Evolutionary conservation across 2,888 invertebrate genomes (phyloP).

Genomic region (Achlya flavicornis): DNA sequence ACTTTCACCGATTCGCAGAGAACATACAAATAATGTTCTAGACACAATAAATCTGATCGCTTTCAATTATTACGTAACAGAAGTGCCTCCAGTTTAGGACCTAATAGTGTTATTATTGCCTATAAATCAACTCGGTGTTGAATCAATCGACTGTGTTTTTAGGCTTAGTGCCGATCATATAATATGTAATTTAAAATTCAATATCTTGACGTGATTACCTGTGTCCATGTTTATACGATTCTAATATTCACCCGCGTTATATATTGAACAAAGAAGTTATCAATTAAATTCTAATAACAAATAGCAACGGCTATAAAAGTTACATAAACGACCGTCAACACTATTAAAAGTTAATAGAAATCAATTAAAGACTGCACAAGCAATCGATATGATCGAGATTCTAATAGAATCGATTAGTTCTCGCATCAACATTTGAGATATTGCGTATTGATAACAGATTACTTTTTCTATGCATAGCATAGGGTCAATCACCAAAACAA

Average conservation of each 20-base stretch:
- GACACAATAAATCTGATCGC: slow-evolving; percentile 37
- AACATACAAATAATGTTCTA: slow-evolving; percentile 36
- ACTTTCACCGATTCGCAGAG: slow-evolving; percentile 44
- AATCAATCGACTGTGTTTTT: slow-evolving; percentile 22
- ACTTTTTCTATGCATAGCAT: background rate
- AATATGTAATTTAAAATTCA: too few relatives aligned
- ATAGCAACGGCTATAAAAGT: background rate
- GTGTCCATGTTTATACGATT: background rate
- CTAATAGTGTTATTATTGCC: slow-evolving; percentile 24
- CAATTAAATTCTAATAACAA: background rate
- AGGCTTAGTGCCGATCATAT: too few relatives aligned
- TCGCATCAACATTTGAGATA: slow-evolving; percentile 18
- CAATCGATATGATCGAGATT: background rate
- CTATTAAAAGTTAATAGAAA: background rate
- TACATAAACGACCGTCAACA: background rate
- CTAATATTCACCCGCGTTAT: background rate
- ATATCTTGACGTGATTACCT: background rate
- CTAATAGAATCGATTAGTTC: slow-evolving; percentile 23
- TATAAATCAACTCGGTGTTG: slow-evolving; percentile 30
- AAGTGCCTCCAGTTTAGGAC: slow-evolving; percentile 29
- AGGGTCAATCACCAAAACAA: background rate
- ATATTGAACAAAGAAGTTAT: background rate
- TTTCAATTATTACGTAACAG: slow-evolving; percentile 49
- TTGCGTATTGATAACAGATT: slow-evolving; percentile 20
- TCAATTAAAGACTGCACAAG: background rate